These are phyloP conservation scores for Drosophila peninsularis DNA, from an alignment of 2,888 invertebrate species.

Conservation along the genomic window DNA sequence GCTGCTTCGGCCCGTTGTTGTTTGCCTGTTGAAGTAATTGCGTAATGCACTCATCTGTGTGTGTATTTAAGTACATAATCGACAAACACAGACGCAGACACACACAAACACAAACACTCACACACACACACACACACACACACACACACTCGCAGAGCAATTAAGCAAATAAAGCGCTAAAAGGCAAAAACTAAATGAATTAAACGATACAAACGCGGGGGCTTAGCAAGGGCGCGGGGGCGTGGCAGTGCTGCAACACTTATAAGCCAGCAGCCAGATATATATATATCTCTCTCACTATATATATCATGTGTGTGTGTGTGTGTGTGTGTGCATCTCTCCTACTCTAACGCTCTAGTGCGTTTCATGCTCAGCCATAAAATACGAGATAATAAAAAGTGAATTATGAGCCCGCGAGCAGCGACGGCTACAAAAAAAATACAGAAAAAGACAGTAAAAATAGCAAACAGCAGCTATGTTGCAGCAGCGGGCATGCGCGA, in stretches of 20 bases:
- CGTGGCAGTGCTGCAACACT: constrained; percentile 14
- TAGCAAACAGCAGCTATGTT: constrained; percentile 19
- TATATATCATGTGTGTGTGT: neutral
- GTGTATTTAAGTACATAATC: constrained; percentile 39
- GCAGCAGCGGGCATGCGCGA: neutral
- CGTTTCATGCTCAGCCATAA: constrained; percentile 57
- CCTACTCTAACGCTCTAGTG: constrained; percentile 22
- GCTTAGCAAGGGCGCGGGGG: neutral
- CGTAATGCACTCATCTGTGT: constrained; percentile 53
- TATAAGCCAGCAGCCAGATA: constrained; percentile 31
- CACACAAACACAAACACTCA: constrained; percentile 20
- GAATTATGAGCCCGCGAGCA: constrained; percentile 68
- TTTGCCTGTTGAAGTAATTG: constrained; percentile 70
- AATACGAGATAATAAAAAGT: constrained; percentile 79
- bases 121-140: constrained; percentile 26
- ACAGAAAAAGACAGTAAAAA: constrained; percentile 1
- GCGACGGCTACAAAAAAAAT: constrained; percentile 22
- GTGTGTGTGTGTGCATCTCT: neutral
- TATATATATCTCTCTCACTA: neutral
- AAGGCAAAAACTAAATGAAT: constrained; percentile 70
- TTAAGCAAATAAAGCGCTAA: constrained; percentile 70
- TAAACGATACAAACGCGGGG: constrained; percentile 56
- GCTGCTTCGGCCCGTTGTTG: constrained; percentile 33
- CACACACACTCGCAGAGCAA: constrained; percentile 46
- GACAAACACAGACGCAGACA: constrained; percentile 29